Evolutionary conservation across 2,888 invertebrate genomes (phyloP).

Genomic region (Drosophila fulvimacula): DNA sequence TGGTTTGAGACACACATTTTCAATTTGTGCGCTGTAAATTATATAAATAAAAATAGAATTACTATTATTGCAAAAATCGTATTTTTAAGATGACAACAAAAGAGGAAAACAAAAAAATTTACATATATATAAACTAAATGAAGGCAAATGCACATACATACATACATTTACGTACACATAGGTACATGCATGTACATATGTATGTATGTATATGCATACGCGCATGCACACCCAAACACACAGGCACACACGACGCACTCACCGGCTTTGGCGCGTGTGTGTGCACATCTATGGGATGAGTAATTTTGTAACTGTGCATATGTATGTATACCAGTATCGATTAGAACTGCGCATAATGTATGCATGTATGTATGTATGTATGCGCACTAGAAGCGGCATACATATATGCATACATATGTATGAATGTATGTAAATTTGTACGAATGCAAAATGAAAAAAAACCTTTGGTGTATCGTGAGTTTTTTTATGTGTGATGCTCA

Average conservation of each 20-base stretch:
- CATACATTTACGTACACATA: background rate
- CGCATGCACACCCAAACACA: background rate
- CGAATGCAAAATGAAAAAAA: constrained; percentile 7
- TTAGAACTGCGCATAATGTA: constrained; percentile 7
- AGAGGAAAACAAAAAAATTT: constrained; percentile 1
- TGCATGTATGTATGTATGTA: constrained; percentile 8
- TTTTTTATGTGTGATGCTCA: background rate
- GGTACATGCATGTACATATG: background rate
- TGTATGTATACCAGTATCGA: constrained; percentile 20
- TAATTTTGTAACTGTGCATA: constrained; percentile 5
- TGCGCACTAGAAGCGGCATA: constrained; percentile 2
- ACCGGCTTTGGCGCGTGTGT: background rate
- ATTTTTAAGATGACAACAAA: constrained; percentile 23
- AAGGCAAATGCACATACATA: constrained; percentile 12
- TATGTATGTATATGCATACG: background rate
- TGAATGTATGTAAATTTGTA: background rate
- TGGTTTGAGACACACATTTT: constrained; percentile 73
- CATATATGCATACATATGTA: background rate
- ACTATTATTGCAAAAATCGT: constrained; percentile 59
- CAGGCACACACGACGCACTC: background rate
- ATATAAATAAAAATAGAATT: constrained; percentile 71
- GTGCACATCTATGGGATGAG: constrained; percentile 1
- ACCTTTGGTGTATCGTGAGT: background rate
- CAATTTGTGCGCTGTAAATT: constrained; percentile 79
- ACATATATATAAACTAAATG: constrained; percentile 28